phyloP scores from a whole-genome alignment of 2,797 vertebrate genomes.

The Acestrorhynchus altus region DNA sequence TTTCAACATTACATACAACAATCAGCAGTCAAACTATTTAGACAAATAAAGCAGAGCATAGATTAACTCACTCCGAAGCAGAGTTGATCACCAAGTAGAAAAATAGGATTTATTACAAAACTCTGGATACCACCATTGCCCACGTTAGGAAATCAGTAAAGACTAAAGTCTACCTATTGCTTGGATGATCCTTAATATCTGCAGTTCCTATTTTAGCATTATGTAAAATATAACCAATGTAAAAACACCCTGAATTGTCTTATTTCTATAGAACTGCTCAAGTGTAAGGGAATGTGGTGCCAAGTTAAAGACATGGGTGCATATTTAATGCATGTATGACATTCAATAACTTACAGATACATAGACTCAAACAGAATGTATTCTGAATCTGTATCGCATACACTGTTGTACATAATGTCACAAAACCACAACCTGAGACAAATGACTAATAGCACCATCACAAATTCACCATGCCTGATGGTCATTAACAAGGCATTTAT shows the following conservation, averaged over 20 bases:
- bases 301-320: neutral
- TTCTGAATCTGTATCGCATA: neutral
- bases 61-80: neutral
- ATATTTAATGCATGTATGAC: slow-evolving; percentile 11
- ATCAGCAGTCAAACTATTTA: neutral
- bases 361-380: neutral
- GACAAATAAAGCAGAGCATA: neutral
- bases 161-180: neutral
- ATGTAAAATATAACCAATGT: slow-evolving; percentile 16
- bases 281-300: neutral
- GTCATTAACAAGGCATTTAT: neutral
- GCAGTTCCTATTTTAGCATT: neutral
- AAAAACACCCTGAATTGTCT: slow-evolving; percentile 19
- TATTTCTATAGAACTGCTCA: neutral
- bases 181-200: neutral
- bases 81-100: neutral
- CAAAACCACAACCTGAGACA: slow-evolving; percentile 37
- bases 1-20: slow-evolving; percentile 6
- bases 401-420: neutral
- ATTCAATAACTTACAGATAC: slow-evolving; percentile 27
- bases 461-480: slow-evolving; percentile 21
- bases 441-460: slow-evolving; percentile 33
- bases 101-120: slow-evolving; percentile 11
- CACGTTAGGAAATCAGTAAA: neutral
- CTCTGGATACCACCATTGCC: neutral